Percentiles rank a stretch among this genome's conserved stretches.
These are phyloP conservation scores for Rallus crepitans DNA, from an alignment of 2,797 vertebrate genomes.

Conservation along the genomic window DNA sequence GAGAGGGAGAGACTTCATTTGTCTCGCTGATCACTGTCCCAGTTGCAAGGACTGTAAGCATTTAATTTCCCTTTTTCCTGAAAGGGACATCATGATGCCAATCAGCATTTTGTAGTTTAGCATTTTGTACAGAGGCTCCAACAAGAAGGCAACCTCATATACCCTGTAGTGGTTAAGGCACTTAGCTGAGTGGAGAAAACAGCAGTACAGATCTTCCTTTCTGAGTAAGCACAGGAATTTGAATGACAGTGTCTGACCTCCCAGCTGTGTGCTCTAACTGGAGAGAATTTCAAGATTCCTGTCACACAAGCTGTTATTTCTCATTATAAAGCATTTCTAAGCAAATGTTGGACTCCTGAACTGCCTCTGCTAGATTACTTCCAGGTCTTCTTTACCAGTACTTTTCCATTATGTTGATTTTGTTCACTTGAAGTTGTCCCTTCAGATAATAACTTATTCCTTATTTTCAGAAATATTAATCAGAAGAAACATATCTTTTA, in stretches of 20 bases:
- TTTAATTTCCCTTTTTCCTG: neutral
- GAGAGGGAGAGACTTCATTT: neutral
- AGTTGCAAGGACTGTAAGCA: neutral
- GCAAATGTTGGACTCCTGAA: neutral
- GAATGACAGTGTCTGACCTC: neutral
- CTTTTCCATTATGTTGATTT: neutral
- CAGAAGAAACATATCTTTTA: neutral
- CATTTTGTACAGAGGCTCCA: neutral
- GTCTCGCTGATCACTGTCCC: neutral
- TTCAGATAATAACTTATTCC: rapidly evolving
- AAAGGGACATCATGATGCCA: neutral
- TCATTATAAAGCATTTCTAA: neutral
- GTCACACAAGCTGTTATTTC: neutral
- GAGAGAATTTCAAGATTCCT: neutral
- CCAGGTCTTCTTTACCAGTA: neutral
- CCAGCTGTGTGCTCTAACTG: neutral
- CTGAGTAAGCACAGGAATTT: neutral
- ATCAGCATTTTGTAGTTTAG: neutral
- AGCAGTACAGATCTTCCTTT: neutral
- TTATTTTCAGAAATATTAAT: neutral
- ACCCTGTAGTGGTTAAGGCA: neutral
- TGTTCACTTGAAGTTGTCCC: neutral
- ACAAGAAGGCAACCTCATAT: neutral
- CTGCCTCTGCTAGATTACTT: neutral
- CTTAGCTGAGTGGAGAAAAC: neutral